These are phyloP conservation scores for Cebidichthys violaceus DNA, from an alignment of 2,113 vertebrate genomes.

Conservation along the genomic window DNA sequence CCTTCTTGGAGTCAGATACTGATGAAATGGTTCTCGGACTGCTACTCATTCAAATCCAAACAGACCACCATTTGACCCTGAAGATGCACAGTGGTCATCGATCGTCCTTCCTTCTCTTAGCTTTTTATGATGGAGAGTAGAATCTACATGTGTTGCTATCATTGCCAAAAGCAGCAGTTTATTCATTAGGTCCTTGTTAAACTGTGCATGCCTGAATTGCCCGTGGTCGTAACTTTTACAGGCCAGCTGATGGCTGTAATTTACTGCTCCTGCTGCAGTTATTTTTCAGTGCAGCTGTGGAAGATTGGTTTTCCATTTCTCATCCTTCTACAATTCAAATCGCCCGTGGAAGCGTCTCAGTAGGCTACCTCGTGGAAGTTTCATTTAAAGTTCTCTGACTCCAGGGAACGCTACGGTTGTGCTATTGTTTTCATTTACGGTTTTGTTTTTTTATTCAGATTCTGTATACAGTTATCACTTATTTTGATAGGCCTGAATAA, in stretches of 20 bases:
- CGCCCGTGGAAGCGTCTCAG: conserved; percentile 43
- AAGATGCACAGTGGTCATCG: conserved; percentile 3
- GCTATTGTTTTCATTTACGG: conserved; percentile 23
- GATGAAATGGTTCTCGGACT: not conserved
- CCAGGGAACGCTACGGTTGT: conserved; percentile 19
- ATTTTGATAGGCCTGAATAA: conserved; percentile 11
- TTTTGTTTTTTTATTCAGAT: conserved; percentile 11
- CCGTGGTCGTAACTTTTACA: conserved; percentile 60
- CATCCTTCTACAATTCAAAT: conserved; percentile 64
- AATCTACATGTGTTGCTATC: conserved; percentile 17
- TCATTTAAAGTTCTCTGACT: conserved; percentile 51
- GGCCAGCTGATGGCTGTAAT: conserved; percentile 55
- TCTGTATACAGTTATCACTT: not conserved
- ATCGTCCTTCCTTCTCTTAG: not conserved
- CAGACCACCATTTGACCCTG: not conserved
- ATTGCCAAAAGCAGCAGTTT: conserved; percentile 30
- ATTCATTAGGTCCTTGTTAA: conserved; percentile 61
- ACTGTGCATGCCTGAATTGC: conserved; percentile 41
- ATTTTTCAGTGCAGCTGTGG: conserved; percentile 60
- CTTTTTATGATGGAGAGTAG: conserved; percentile 11
- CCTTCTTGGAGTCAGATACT: not conserved
- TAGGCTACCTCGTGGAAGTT: conserved; percentile 22
- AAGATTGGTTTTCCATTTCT: conserved; percentile 69
- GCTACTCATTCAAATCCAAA: not conserved
- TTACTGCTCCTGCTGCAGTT: conserved; percentile 59